phyloP scores from a whole-genome alignment of 2,888 invertebrate species.

The Yponomeuta evonymella region DNA sequence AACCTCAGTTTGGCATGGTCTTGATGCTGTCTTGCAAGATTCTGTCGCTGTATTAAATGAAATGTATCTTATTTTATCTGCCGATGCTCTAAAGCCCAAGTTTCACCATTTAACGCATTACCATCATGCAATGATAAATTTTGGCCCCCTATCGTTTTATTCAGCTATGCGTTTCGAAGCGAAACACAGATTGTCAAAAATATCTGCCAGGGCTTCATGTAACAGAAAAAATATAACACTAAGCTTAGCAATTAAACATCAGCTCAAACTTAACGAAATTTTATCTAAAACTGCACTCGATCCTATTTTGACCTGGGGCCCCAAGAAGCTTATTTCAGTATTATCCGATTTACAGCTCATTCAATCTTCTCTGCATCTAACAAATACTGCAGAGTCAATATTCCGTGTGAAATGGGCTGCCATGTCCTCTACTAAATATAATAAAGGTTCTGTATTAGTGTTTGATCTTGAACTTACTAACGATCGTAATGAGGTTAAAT shows the following conservation, averaged over 20 bases:
- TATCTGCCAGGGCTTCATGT: slow-evolving; percentile 13
- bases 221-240: slow-evolving; percentile 12
- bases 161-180: slow-evolving; percentile 16
- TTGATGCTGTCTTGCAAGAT: slow-evolving; percentile 8
- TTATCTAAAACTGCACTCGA: not conserved
- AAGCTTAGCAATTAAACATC: slow-evolving; percentile 14
- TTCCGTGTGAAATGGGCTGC: slow-evolving; percentile 9
- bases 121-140: slow-evolving; percentile 8
- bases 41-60: slow-evolving; percentile 13
- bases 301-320: not conserved
- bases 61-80: slow-evolving; percentile 5
- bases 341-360: not conserved
- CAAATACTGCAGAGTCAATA: slow-evolving; percentile 5
- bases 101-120: slow-evolving; percentile 15
- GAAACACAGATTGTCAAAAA: slow-evolving; percentile 15
- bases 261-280: slow-evolving; percentile 15
- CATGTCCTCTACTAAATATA: slow-evolving; percentile 9
- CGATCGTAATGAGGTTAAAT: not conserved
- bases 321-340: not conserved
- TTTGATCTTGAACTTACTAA: not conserved
- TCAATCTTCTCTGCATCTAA: not conserved
- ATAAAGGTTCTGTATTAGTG: slow-evolving; percentile 8
- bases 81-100: slow-evolving; percentile 13
- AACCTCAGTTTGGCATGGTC: not conserved
- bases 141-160: slow-evolving; percentile 12